Conservation (phyloP, 2,113 vertebrate species). For the Ramphastos sulfuratus region DNA sequence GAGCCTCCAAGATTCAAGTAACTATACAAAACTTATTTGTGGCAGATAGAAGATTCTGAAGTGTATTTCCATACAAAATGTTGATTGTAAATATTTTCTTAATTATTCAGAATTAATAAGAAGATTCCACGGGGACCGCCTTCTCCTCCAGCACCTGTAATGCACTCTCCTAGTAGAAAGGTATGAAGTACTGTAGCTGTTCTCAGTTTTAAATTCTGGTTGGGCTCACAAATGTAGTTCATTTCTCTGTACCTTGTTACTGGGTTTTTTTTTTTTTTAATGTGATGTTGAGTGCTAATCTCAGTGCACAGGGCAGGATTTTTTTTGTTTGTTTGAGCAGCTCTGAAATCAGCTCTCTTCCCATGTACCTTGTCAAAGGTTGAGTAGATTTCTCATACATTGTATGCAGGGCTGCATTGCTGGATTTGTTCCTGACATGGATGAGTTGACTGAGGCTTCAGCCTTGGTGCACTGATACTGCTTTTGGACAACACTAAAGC, state of each 20-base stretch:
- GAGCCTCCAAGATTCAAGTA: constrained; percentile 98
- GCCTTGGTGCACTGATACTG: background rate
- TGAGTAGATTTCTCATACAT: background rate
- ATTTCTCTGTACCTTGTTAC: background rate
- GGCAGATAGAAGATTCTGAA: background rate
- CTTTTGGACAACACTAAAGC: background rate
- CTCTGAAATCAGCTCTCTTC: background rate
- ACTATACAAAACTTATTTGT: constrained; percentile 19
- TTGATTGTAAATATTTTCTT: background rate
- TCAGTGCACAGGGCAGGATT: background rate
- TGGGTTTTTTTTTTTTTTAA: background rate
- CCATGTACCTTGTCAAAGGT: background rate
- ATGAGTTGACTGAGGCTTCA: background rate
- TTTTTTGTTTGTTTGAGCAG: background rate
- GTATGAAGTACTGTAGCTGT: constrained; percentile 59
- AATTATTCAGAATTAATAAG: constrained; percentile 92
- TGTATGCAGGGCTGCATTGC: background rate
- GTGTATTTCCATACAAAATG: background rate
- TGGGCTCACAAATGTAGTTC: background rate
- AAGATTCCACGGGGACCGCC: constrained; percentile 97
- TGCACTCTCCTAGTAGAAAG: constrained; percentile 99
- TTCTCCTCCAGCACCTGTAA: constrained; percentile 96
- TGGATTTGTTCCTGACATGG: background rate
- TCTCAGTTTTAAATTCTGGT: background rate
- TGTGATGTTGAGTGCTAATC: background rate